Percentiles rank a stretch among this genome's conserved stretches.
phyloP scores from a whole-genome alignment of 2,797 vertebrate species.

The Anableps anableps region DNA sequence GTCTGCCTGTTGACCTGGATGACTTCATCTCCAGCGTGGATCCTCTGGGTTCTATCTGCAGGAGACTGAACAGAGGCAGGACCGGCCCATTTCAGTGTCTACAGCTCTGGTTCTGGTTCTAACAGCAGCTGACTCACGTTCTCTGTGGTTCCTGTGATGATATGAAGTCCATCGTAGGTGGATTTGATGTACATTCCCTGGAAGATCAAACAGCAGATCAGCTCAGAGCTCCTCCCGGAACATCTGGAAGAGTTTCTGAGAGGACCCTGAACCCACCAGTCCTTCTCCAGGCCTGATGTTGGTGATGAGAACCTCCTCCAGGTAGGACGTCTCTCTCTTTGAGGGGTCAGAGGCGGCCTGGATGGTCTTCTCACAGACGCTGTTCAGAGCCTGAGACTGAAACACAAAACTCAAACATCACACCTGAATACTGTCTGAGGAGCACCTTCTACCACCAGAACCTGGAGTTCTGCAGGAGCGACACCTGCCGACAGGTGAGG shows the following conservation, averaged over 20 bases:
- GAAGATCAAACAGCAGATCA: neutral
- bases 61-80: constrained; percentile 83
- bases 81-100: neutral
- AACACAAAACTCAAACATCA: constrained; percentile 21
- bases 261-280: constrained; percentile 84
- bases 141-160: constrained; percentile 96
- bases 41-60: constrained; percentile 92
- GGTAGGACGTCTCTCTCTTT: constrained; percentile 83
- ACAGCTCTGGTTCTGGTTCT: neutral
- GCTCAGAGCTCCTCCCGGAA: neutral
- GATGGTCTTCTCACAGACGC: constrained; percentile 89
- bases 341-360: constrained; percentile 84
- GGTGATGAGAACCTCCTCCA: constrained; percentile 90
- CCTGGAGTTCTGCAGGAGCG: neutral
- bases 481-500: no score
- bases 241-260: neutral
- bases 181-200: constrained; percentile 99
- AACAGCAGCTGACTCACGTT: constrained; percentile 82
- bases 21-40: constrained; percentile 96
- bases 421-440: neutral
- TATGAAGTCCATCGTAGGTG: constrained; percentile 94
- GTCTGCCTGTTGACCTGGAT: constrained; percentile 94
- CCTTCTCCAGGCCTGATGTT: constrained; percentile 90
- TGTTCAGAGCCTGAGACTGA: constrained; percentile 89
- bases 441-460: neutral